Evolutionary conservation across 2,113 vertebrate genomes (phyloP), one percentile per base, ranked within the genome.

Genomic region (Gracilinanus agilis): DNA sequence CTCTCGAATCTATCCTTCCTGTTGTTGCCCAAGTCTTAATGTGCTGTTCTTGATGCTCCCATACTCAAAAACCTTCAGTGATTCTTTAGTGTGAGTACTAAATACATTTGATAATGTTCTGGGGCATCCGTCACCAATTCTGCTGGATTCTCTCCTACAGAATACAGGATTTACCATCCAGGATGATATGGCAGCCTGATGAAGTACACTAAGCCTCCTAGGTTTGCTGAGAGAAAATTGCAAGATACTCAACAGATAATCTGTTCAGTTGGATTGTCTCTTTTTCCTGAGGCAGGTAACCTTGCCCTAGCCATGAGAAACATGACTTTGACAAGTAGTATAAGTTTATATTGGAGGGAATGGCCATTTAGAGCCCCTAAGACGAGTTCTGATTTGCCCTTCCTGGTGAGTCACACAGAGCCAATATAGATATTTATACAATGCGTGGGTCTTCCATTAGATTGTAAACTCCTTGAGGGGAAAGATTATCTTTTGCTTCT

Each of bases 101-200:
- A 96, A 53, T 27, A 90, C 49, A 55, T 7, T 40, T 93, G 11
- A 24, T 95, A 95, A 90, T 94, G 25, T 93, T n/a, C n/a, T n/a
- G 44, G 24, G 67, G 16, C 13, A 55, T 34, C n/a, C 54, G 24
- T 91, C 49, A 93, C 54, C 54, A 90, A 44, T 54, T 23, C 19
- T 94, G 49, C 44, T 56, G 93, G 89, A 55, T 58, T 7, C 6
- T 29, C 34, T 55, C 25, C 21, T 58, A 58, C 2, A 58, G 56
- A 49, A 44, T 61, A 10, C 54, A 90, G 44, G 54, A 49, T 27
- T 93, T 96, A 90, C 88, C 44, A 44, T 25, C 88, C 27, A 67
- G 55, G 58, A n/a, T 96, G 44, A 19, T 0, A 0, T 93, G 92
- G 90, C 12, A 91, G 24, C 40, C 67, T n/a, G n/a, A 0, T 40